A percentile compares a stretch with the other conserved stretches of the same genome.
Conservation (phyloP, 2,113 vertebrate species). For the Silurus asotus region DNA sequence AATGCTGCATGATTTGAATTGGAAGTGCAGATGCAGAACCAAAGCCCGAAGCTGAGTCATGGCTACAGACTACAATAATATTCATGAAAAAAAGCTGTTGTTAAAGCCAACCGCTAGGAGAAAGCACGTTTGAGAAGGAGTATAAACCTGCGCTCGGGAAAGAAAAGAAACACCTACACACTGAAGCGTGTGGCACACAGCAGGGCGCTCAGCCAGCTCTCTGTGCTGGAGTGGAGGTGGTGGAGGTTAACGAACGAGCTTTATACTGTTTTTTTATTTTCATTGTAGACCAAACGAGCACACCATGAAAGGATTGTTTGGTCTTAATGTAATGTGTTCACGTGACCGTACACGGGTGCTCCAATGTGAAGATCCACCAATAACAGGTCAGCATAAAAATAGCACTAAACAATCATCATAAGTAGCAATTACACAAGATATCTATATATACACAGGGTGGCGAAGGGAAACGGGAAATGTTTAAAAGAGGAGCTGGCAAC, state of each 20-base stretch:
- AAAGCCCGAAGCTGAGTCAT: conserved; percentile 9
- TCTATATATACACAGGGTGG: background rate
- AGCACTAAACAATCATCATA: background rate
- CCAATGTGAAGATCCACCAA: background rate
- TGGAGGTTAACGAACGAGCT: background rate
- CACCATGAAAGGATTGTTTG: background rate
- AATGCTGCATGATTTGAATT: conserved; percentile 15
- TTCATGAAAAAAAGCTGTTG: background rate
- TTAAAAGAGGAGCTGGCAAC: too few species aligned
- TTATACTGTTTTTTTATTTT: background rate
- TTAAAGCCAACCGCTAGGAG: conserved; percentile 16
- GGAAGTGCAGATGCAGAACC: background rate
- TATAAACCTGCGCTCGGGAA: background rate
- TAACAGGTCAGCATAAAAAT: background rate
- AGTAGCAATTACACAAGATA: background rate
- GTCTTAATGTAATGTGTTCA: too few species aligned
- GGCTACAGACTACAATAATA: background rate
- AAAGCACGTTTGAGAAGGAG: background rate
- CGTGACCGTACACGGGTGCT: background rate
- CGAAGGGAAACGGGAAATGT: too few species aligned
- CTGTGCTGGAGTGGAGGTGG: background rate
- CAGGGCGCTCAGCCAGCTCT: background rate
- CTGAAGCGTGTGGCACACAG: conserved; percentile 30
- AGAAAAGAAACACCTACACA: conserved; percentile 14
- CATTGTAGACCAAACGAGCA: background rate